Evolutionary conservation across 2,888 invertebrate species (phyloP), one percentile per base, ranked within the genome.

Genomic region (Dromius quadrimaculatus): DNA sequence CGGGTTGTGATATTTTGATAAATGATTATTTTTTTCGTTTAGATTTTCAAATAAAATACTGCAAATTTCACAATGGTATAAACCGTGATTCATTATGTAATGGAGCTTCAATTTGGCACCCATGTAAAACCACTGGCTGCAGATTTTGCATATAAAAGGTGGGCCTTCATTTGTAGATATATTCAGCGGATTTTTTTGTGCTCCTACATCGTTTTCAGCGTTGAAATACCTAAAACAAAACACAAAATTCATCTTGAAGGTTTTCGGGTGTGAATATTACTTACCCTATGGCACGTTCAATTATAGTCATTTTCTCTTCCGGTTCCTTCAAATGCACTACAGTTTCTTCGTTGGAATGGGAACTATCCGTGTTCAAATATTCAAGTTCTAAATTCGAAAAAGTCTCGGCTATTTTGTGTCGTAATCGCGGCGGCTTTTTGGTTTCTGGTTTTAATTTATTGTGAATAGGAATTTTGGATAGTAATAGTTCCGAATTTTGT

Each of bases 241-340:
- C n/a, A n/a, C n/a, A n/a, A n/a, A n/a, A n/a, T n/a, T n/a, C n/a
- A n/a, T n/a, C n/a, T n/a, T n/a, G n/a, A n/a, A n/a, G n/a, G n/a
- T n/a, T n/a, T n/a, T n/a, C n/a, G n/a, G n/a, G n/a, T n/a, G n/a
- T n/a, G n/a, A n/a, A n/a, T n/a, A n/a, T n/a, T n/a, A n/a, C n/a
- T n/a, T n/a, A n/a, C n/a, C n/a, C n/a, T n/a, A 70, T n/a, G 2
- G 70, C 70, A 36, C 70, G n/a, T 62, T 70, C 70, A 1, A 70
- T 62, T 38, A 70, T 22, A 13, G 45, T 70, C 3, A 62, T 34
- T 62, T 62, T 70, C 36, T 61, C n/a, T 15, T 61, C 22, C n/a
- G 70, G 70, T 38, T 70, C 70, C 15, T 22, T 11, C 23, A 66
- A 38, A 1, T 15, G 43, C 6, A 32, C 6, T 9, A 54, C 3